Percentiles rank a stretch among this genome's conserved stretches.
Evolutionary conservation across 2,113 vertebrate genomes (phyloP).

Genomic region (Urocitellus parryii): DNA sequence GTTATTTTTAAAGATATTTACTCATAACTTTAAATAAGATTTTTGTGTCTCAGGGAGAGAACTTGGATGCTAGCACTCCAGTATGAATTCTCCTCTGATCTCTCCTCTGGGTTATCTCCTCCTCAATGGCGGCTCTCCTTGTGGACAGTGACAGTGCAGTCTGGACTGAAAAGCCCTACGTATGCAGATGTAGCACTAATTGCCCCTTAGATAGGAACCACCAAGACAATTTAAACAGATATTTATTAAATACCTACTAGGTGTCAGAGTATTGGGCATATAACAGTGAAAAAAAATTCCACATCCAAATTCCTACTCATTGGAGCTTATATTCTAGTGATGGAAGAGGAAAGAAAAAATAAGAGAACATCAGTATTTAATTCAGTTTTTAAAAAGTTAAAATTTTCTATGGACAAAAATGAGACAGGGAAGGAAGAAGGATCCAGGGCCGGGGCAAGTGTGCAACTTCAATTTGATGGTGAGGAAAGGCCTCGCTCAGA

Average conservation of each 20-base stretch:
- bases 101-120: neutral
- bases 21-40: neutral
- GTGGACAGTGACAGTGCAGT: neutral
- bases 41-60: neutral
- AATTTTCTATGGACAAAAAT: neutral
- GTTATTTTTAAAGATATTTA: slow-evolving; percentile 31
- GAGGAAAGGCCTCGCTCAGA: neutral
- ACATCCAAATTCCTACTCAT: neutral
- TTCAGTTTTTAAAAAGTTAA: neutral
- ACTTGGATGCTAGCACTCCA: neutral
- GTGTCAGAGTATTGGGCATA: neutral
- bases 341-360: neutral
- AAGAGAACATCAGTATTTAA: neutral
- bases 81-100: neutral
- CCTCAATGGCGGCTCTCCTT: neutral
- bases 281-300: neutral
- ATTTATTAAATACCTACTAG: neutral
- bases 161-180: neutral
- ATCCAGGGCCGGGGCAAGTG: rapidly evolving
- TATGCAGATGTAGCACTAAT: neutral
- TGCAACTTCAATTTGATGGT: neutral
- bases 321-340: neutral
- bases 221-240: neutral
- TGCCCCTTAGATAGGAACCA: neutral
- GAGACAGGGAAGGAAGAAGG: neutral